Conservation (phyloP, 2,797 vertebrate genomes). For the Epinephelus awoara region DNA sequence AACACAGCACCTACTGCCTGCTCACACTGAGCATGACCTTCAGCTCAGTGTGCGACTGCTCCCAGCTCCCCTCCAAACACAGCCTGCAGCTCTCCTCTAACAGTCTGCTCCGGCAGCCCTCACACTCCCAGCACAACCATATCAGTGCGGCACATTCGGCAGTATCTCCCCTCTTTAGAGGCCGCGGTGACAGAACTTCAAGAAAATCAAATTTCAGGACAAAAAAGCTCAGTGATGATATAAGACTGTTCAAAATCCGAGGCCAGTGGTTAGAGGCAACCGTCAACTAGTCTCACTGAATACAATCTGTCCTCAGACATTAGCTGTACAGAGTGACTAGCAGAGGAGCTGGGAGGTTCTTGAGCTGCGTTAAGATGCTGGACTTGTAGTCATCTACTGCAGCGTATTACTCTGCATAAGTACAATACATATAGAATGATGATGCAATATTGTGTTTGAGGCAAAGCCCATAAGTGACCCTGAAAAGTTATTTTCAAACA, state of each 20-base stretch:
- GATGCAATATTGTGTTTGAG: slow-evolving; percentile 10
- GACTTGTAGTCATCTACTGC: slow-evolving; percentile 39
- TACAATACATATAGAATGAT: slow-evolving; percentile 12
- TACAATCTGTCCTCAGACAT: slow-evolving; percentile 36
- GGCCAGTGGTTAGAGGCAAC: slow-evolving; percentile 6
- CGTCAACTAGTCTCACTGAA: slow-evolving; percentile 10
- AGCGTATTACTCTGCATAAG: slow-evolving; percentile 12
- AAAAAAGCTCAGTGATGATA: slow-evolving; percentile 24
- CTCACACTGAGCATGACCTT: slow-evolving; percentile 44
- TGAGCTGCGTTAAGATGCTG: slow-evolving; percentile 25
- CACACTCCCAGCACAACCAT: slow-evolving; percentile 23
- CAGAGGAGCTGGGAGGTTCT: slow-evolving; percentile 20
- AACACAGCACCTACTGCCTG: slow-evolving; percentile 20
- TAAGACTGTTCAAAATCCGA: slow-evolving; percentile 30
- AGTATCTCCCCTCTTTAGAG: slow-evolving; percentile 27
- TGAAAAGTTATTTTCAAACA: slow-evolving; percentile 11
- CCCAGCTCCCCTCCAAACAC: slow-evolving; percentile 26
- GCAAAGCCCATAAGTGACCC: background rate
- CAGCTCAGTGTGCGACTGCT: slow-evolving; percentile 31
- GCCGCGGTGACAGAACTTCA: slow-evolving; percentile 21
- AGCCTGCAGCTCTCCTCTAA: slow-evolving; percentile 49
- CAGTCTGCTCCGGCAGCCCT: slow-evolving; percentile 27
- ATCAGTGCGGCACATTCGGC: slow-evolving; percentile 38
- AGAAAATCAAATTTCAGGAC: slow-evolving; percentile 47
- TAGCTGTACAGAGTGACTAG: slow-evolving; percentile 27